A percentile compares a stretch with the other conserved stretches of the same genome.
Conservation (phyloP, 2,888 invertebrate genomes). For the Notodonta dromedarius region DNA sequence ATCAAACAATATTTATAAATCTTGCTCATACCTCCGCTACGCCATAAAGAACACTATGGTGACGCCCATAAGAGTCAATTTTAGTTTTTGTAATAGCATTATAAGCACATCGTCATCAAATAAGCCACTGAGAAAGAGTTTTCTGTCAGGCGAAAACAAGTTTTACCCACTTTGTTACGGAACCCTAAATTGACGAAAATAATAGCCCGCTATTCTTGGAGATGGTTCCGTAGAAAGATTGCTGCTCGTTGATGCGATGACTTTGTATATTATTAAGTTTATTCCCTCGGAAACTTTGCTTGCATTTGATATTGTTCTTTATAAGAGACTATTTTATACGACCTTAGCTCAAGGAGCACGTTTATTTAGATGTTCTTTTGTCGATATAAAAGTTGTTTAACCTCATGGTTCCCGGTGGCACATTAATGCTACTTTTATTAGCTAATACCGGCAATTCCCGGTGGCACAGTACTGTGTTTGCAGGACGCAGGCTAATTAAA, state of each 20-base stretch:
- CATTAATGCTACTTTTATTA: too few species aligned
- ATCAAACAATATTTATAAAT: too few species aligned
- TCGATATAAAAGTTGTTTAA: not conserved
- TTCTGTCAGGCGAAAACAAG: too few species aligned
- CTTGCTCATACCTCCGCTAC: too few species aligned
- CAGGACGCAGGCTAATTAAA: too few species aligned
- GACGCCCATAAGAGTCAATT: too few species aligned
- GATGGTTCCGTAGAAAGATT: constrained; percentile 13
- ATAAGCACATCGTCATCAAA: not conserved
- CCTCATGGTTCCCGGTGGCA: too few species aligned
- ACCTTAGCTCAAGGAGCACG: not conserved
- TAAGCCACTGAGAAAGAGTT: too few species aligned
- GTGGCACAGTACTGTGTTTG: too few species aligned
- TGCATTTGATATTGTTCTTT: not conserved
- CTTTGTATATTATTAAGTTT: constrained; percentile 7
- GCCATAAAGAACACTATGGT: too few species aligned
- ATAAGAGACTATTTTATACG: not conserved
- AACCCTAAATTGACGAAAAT: not conserved
- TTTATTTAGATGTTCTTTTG: not conserved
- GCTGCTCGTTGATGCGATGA: constrained; percentile 4
- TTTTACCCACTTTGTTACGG: not conserved
- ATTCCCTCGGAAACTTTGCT: constrained; percentile 1
- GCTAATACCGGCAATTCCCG: too few species aligned
- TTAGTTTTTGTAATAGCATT: too few species aligned
- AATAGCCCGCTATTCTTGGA: constrained; percentile 2